phyloP scores from a whole-genome alignment of 2,888 invertebrate species.

The Amphipyra tragopoginis region DNA sequence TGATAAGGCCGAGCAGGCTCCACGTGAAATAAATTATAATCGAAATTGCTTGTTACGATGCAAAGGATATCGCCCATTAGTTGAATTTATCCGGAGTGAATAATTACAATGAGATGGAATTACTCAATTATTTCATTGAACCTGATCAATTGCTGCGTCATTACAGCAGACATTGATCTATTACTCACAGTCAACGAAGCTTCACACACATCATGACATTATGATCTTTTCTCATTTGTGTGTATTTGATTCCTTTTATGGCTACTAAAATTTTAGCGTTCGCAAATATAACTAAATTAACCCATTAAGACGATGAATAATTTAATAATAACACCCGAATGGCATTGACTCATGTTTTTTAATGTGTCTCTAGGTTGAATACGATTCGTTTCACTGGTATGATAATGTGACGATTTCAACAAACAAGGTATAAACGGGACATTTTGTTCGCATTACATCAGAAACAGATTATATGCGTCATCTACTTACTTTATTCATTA shows the following conservation, averaged over 20 bases:
- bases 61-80: constrained; percentile 64
- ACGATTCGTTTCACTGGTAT: constrained; percentile 26
- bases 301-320: constrained; percentile 55
- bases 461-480: constrained; percentile 14
- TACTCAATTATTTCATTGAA: constrained; percentile 55
- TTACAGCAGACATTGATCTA: constrained; percentile 41
- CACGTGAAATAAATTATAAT: constrained; percentile 42
- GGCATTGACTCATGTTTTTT: constrained; percentile 54
- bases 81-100: constrained; percentile 55
- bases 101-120: constrained; percentile 55
- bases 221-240: constrained; percentile 1
- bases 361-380: constrained; percentile 50
- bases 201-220: constrained; percentile 17
- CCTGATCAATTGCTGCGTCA: constrained; percentile 36
- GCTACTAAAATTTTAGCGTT: constrained; percentile 12
- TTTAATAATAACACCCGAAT: constrained; percentile 58
- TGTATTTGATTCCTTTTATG: constrained; percentile 14
- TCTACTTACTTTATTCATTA: constrained; percentile 88
- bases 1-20: constrained; percentile 31
- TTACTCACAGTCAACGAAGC: constrained; percentile 11
- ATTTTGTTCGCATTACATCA: constrained; percentile 13
- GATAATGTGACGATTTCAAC: constrained; percentile 19
- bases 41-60: constrained; percentile 39
- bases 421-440: constrained; percentile 3
- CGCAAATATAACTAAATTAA: constrained; percentile 33